Base-by-base conservation (phyloP, 37 sponge, comb jelly and placozoan species). In the Amphimedon queenslandica region DNA sequence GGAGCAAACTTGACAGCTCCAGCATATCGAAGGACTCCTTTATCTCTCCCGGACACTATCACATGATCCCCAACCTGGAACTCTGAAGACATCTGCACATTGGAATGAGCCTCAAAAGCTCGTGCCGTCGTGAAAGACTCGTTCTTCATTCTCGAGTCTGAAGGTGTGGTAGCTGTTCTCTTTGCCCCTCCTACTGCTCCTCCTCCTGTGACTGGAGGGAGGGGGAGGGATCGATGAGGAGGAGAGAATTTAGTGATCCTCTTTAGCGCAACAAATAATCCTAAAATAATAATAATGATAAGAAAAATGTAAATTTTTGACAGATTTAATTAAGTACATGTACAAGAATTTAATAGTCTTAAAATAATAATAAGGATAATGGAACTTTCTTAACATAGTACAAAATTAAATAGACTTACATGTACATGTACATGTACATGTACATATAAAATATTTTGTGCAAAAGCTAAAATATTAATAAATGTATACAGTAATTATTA, bases 1-100 rank as follows among this genome's bases (percentile, higher is more conserved):
- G 87, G 84, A 37, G 92, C 87, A 82, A 96, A 96, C 37, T 89
- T 82, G 40, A 85, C 82, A 24, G 77, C 47, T 20, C 96, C 96
- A 68, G 87, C 57, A 71, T 77, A 96, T 47, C 90, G 53, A 25
- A 96, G 58, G 2, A 47, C 55, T 11, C 96, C 96, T 2, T 47
- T 31, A 55, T 84, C 79, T 27, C 28, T 79, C 3, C 90, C 89
- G 0, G 76, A 47, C 11, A 89, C 82, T 40, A 74, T 55, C 33
- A 96, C 96, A 53, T 82, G 65, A 41, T 92, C 92, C 13, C 93
- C 93, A 27, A 84, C 84, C 84, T 79, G 75, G 40, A 79, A 16
- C 11, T 85, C 86, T 13, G 66, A 72, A 31, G 71, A 77, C 78
- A 84, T 73, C 51, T 64, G 60, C 6, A 84, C 31, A 30, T 77